Percentiles rank a stretch among this genome's conserved stretches.
Conservation (phyloP, 2,797 vertebrate species). For the Coluber constrictor region DNA sequence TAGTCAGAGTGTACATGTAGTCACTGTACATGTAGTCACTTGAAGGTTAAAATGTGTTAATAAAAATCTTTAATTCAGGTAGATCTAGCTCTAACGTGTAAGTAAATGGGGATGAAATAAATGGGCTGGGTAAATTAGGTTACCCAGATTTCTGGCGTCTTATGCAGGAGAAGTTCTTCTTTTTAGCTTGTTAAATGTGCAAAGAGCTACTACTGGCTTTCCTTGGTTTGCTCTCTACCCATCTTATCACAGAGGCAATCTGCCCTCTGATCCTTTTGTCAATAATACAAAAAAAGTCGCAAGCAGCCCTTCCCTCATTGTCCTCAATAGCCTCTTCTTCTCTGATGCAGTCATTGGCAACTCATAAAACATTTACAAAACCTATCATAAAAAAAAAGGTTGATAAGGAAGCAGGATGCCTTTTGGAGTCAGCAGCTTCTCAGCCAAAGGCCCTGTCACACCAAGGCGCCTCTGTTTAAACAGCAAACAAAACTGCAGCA, state of each 20-base stretch:
- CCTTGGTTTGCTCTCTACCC: constrained; percentile 57
- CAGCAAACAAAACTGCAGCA: constrained; percentile 65
- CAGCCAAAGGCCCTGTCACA: constrained; percentile 63
- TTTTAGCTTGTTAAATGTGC: background rate
- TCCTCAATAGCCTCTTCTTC: constrained; percentile 28
- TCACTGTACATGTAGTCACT: background rate
- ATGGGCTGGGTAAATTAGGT: constrained; percentile 23
- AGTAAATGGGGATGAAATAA: constrained; percentile 22
- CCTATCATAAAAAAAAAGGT: constrained; percentile 66
- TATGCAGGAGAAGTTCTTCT: constrained; percentile 22
- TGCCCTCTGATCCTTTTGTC: constrained; percentile 80
- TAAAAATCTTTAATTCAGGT: background rate
- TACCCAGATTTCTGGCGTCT: constrained; percentile 5
- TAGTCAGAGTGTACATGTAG: background rate
- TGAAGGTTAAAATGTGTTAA: background rate
- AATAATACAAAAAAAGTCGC: constrained; percentile 68
- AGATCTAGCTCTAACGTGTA: background rate
- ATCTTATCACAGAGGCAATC: constrained; percentile 76
- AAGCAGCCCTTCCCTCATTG: constrained; percentile 75
- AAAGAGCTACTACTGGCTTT: constrained; percentile 66
- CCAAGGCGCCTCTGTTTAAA: constrained; percentile 73
- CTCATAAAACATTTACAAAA: constrained; percentile 79
- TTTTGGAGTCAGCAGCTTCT: constrained; percentile 76
- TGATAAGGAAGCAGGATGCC: constrained; percentile 73
- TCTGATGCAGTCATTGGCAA: constrained; percentile 60